Evolutionary conservation across 2,888 invertebrate species (phyloP), one percentile per base, ranked within the genome.

Genomic region (Perizoma flavofasciatum): DNA sequence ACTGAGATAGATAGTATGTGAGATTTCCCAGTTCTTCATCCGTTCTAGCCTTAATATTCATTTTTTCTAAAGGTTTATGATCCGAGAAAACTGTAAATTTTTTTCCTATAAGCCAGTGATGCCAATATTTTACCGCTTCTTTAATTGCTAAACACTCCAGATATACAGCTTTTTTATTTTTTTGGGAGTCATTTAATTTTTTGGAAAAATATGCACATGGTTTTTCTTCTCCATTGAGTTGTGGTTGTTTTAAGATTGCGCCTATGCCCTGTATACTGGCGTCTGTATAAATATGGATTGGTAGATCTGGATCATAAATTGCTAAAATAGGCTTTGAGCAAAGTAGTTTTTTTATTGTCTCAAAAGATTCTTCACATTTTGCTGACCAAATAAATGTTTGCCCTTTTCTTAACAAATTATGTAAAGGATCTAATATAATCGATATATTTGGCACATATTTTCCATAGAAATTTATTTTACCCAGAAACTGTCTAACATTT

Each of bases 371-470:
- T n/a, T 63, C 55, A 44, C 65, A 66, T 55, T 64, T 33, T 9
- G 54, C 53, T 22, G 66, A 51, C 67, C 67, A 65, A 55, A 56
- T 33, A 54, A 68, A 66, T 50, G 33, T 49, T 53, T 59, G 43
- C 10, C 41, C 51, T 64, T 70, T 67, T 49, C 68, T 49, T 43
- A 70, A 43, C 39, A 71, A 62, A 46, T 69, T 73, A 47, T 71
- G 69, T 55, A 73, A 57, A 6, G 69, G 69, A 39, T 69, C 66
- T 44, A 73, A 47, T 49, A 60, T 66, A 4, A 70, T 66, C 65
- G 70, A 71, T 52, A 37, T 56, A 32, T 51, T 73, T 68, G 45
- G 72, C 72, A 53, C 67, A 68, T 39, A 68, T 62, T 61, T 71
- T 74, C 9, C 22, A 3, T 22, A 22, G 22, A 22, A 22, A 22